Evolutionary conservation across 2,888 invertebrate genomes (phyloP), one percentile per base, ranked within the genome.

Genomic region (Nebria brevicollis): DNA sequence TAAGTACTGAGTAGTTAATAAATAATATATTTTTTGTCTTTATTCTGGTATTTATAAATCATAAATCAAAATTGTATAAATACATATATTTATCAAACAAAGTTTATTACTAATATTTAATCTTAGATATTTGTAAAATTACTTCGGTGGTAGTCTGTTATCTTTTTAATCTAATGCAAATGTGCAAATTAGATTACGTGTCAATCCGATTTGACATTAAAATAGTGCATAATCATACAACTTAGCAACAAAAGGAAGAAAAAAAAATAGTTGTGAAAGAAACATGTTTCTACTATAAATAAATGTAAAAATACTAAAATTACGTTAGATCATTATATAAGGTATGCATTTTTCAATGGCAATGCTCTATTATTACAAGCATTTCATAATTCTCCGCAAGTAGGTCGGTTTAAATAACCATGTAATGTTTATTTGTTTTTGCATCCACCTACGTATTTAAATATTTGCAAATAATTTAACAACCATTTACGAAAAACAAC

Each of bases 341-440:
- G 73, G 73, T 73, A 73, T 73, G 73, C 73, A 73, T 73, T 73
- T 73, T 73, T 73, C 73, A 73, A 41, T 73, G 41, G 41, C 73
- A 42, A 34, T 73, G 73, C 42, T 73, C 73, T 73, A 41, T 73
- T 34, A 73, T 73, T 73, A 73, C 42, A 11, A 26, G 26, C 73
- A 73, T 73, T 73, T 73, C 73, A 73, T 73, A 73, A 73, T 42
- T 73, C 42, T 13, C 4, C 4, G 70, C 20, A 70, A 70, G 70
- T 70, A 70, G 70, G 70, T 70, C 70, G 70, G 34, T 11, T 70
- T 7, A 34, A 11, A 54, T 70, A 70, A 20, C 4, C 70, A 26
- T 70, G 20, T 20, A 54, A 13, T 25, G 34, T 70, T 70, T 70
- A 34, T 70, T 34, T 26, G 70, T 20, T 70, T 54, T 70, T 26